Base-by-base conservation (phyloP, 2,113 vertebrate species). In the Geococcyx californianus region DNA sequence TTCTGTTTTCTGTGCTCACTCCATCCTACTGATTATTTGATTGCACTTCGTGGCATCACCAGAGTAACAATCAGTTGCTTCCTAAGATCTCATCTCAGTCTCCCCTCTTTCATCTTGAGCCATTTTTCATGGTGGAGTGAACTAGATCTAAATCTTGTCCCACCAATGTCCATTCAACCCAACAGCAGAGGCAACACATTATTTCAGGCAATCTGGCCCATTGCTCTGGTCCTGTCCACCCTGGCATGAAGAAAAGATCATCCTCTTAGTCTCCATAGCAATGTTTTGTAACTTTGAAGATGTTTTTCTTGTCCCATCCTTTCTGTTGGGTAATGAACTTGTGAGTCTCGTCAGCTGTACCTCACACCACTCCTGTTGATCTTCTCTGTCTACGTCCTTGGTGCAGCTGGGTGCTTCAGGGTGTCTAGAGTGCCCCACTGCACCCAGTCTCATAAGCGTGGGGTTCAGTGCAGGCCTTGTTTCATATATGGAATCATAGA, bases 121-220 rank as follows among this genome's bases (percentile, higher is more conserved):
- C 19, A 3, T 36, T 64, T 20, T 15, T 34, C 24, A 5, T 20
- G 40, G 40, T 13, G 13, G 40, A 42, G 13, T 42, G 40, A 10
- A 42, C 40, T 42, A 42, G 40, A 42, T 42, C 40, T 42, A 13
- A 42, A 42, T 13, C n/a, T 36, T 26, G 8, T 23, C 40, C 40
- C 15, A 0, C 24, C 1, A 3, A 7, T 23, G 38, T 51, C 34
- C 2, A 0, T 0, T 38, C 13, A 13, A 34, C 44, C 56, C 16
- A 11, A 42, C 80, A n/a, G 28, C 36, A 51, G 66, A 42, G 40
- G 31, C 56, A 25, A 31, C 1, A 2, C 6, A 1, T 14, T 10
- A 3, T 4, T 24, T 6, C 33, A 47, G 55, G 31, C 19, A 13
- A 26, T 17, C 34, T 13, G 67, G 7, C 38, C 38, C n/a, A 15